These are phyloP conservation scores for Caerostris darwini DNA, from an alignment of 1,140 invertebrate species.

Conservation along the genomic window DNA sequence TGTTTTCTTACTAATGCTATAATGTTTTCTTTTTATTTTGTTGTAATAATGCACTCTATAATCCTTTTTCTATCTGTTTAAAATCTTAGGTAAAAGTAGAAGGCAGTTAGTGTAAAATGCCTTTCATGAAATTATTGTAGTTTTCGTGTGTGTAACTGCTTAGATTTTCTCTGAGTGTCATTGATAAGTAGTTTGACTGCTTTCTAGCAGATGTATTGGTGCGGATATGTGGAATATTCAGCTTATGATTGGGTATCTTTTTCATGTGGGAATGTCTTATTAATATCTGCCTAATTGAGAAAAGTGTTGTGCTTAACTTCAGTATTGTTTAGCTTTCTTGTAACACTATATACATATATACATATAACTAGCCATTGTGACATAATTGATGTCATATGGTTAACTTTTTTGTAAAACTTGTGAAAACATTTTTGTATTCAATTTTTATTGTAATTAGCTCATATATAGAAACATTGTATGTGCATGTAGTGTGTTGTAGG, in stretches of 20 bases:
- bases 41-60: slow-evolving; percentile 56
- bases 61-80: slow-evolving; percentile 55
- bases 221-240: slow-evolving; percentile 42
- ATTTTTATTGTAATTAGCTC: slow-evolving; percentile 78
- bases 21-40: background rate
- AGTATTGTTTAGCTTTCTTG: slow-evolving; percentile 78
- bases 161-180: slow-evolving; percentile 66
- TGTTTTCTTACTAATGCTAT: slow-evolving; percentile 1
- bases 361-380: slow-evolving; percentile 39
- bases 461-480: slow-evolving; percentile 71
- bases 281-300: slow-evolving; percentile 65
- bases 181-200: slow-evolving; percentile 42
- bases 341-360: slow-evolving; percentile 76
- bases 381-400: slow-evolving; percentile 45
- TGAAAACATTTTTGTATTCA: slow-evolving; percentile 78
- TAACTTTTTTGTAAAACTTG: slow-evolving; percentile 77
- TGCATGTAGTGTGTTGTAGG: slow-evolving; percentile 77
- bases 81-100: slow-evolving; percentile 54
- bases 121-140: slow-evolving; percentile 57
- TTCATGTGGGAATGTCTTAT: slow-evolving; percentile 54
- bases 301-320: slow-evolving; percentile 73
- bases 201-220: background rate
- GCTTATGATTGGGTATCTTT: slow-evolving; percentile 25
- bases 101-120: slow-evolving; percentile 29
- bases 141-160: slow-evolving; percentile 64